Evolutionary conservation across 2,888 invertebrate species (phyloP), one percentile per base, ranked within the genome.

Genomic region (Papilio gigon): DNA sequence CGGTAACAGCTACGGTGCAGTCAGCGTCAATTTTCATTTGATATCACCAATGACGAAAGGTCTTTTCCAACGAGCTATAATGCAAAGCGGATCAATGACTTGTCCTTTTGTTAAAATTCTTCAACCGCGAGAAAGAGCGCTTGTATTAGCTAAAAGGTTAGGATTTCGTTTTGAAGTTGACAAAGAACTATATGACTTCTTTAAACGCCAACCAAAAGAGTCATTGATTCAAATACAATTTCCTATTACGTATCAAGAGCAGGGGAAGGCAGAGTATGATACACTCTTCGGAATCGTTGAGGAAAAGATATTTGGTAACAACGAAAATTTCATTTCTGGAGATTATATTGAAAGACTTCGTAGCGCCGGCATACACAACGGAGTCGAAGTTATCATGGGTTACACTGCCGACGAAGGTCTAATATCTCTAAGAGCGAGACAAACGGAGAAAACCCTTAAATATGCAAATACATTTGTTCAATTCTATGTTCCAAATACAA

Each of bases 371-470:
- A 86, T 87, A 17, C 85, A 93, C 42, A 77, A 82, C 59, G 83
- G 75, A n/a, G 88, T 95, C 1, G 95, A 96, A 0, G 93, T 95
- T 81, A 94, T 96, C 80, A 88, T 94, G 20, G 96, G 96, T 8
- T 82, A 94, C 4, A 95, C 94, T 20, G 91, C 93, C 0, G 93
- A 95, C 56, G 96, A 96, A 86, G 96, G 96, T 17, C 17, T 80
- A 0, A 47, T 80, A 35, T 33, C 44, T 8, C 56, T 77, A 8
- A 67, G 62, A 22, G 22, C 68, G 0, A 68, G 67, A 42, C 20
- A 47, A 22, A 22, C 71, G 33, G 62, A 74, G 33, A 71, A 68
- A n/a, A 70, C 73, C 44, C 44, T 78, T 6, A 20, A 61, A 9
- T 69, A 72, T 65, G 73, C 74, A 3, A 78, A 81, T 44, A 68